Evolutionary conservation across 2,113 vertebrate species (phyloP), one percentile per base, ranked within the genome.

Genomic region (Myotis brandtii): DNA sequence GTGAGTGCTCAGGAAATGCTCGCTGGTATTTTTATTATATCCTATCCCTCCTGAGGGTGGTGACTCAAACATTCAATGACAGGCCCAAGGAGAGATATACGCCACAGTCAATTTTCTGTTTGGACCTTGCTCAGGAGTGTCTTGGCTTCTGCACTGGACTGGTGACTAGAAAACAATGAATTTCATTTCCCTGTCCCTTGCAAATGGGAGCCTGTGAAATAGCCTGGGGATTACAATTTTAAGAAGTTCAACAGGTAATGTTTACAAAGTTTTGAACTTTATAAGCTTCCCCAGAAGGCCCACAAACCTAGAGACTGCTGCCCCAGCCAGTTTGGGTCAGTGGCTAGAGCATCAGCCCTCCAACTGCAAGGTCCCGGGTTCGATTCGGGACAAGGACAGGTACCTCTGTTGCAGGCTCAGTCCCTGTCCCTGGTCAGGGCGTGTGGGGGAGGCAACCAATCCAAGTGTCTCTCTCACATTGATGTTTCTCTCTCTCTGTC

Each of bases 191-290:
- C 62, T 77, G 20, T 67, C 20, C 16, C 54, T 81, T 84, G 48
- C 59, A 37, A 90, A 80, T 23, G 52, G 50, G 67, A 93, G 34
- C 30, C 62, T 56, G 34, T 75, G 43, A 91, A 79, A 32, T 69
- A 76, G 34, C 9, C 11, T 48, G 13, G 12, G 34, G 37, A 54
- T 89, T 69, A 81, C 10, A 96, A 52, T 52, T 54, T 83, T 34
- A 79, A 86, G 72, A 69, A 64, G 23, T 75, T 34, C 83, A 30
- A 86, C 81, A 80, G 75, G 81, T 87, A 92, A 81, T 79, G 27
- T 67, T 94, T 92, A 54, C 25, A 54, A 88, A 93, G 70, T 73
- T 84, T 75, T 66, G 54, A 85, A 69, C 11, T 23, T 8, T 8
- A 14, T 2, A 48, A 32, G 1, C 34, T 76, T 95, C 23, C 66